A percentile compares a stretch with the other conserved stretches of the same genome.
phyloP scores from a whole-genome alignment of 2,888 invertebrate genomes.

The Andrena minutula region DNA sequence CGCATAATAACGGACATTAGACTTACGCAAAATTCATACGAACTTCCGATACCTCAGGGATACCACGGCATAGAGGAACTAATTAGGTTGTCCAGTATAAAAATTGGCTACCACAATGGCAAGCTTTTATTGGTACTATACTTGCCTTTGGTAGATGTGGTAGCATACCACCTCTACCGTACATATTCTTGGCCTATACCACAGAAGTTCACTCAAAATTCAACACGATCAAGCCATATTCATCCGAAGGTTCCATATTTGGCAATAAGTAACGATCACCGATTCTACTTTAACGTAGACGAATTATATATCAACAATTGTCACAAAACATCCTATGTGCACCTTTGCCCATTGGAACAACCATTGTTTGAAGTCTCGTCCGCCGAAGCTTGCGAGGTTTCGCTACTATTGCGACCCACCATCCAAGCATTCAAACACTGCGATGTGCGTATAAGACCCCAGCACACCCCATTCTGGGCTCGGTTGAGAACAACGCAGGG shows the following conservation, averaged over 20 bases:
- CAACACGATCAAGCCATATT: not conserved
- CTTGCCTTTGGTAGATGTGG: not conserved
- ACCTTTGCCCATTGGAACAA: not conserved
- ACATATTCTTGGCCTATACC: not conserved
- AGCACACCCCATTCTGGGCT: not conserved
- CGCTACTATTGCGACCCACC: not conserved
- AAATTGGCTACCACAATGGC: not conserved
- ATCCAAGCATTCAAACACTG: not conserved
- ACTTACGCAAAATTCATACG: not conserved
- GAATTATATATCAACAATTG: not conserved
- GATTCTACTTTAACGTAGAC: not conserved
- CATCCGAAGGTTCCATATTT: not conserved
- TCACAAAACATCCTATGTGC: not conserved
- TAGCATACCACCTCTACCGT: not conserved
- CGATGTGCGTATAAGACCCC: not conserved
- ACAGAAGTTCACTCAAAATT: not conserved
- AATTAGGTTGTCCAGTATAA: not conserved
- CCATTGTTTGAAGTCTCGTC: not conserved
- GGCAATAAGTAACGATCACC: not conserved
- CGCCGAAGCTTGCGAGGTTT: not conserved
- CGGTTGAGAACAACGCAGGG: not conserved
- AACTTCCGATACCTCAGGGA: not conserved
- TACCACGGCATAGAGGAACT: not conserved
- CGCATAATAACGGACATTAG: not conserved
- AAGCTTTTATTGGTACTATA: not conserved